These are phyloP conservation scores for Myrmecobius fasciatus DNA, from an alignment of 2,113 vertebrate genomes.

Conservation along the genomic window DNA sequence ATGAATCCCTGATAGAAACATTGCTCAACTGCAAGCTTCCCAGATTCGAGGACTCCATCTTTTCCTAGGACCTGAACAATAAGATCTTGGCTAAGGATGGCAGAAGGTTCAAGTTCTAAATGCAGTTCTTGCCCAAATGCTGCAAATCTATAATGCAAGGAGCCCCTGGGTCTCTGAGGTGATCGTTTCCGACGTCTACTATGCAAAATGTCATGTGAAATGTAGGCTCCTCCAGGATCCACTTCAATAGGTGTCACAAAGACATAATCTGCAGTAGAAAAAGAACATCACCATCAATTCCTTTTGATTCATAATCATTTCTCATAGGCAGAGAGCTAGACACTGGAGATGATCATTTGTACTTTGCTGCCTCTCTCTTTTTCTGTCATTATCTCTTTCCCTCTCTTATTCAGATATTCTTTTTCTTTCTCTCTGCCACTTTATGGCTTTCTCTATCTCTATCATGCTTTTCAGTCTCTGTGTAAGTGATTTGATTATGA, in stretches of 20 bases:
- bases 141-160: slow-evolving; percentile 93
- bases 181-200: slow-evolving; percentile 89
- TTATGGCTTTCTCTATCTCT: neutral
- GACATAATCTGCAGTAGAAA: slow-evolving; percentile 90
- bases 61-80: slow-evolving; percentile 90
- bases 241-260: slow-evolving; percentile 95
- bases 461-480: neutral
- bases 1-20: slow-evolving; percentile 98
- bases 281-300: slow-evolving; percentile 57
- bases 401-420: neutral
- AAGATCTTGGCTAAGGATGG: slow-evolving; percentile 91
- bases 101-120: slow-evolving; percentile 91
- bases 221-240: slow-evolving; percentile 88
- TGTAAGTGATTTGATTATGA: neutral
- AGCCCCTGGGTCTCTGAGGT: slow-evolving; percentile 78
- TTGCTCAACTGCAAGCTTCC: slow-evolving; percentile 81
- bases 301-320: slow-evolving; percentile 7
- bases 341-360: neutral
- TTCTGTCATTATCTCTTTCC: neutral
- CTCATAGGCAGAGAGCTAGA: neutral
- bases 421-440: neutral
- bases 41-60: slow-evolving; percentile 85
- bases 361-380: neutral
- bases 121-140: slow-evolving; percentile 95
- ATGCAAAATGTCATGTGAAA: slow-evolving; percentile 91